Evolutionary conservation across 1,140 invertebrate genomes (phyloP).

Genomic region (Drosophila sproati): DNA sequence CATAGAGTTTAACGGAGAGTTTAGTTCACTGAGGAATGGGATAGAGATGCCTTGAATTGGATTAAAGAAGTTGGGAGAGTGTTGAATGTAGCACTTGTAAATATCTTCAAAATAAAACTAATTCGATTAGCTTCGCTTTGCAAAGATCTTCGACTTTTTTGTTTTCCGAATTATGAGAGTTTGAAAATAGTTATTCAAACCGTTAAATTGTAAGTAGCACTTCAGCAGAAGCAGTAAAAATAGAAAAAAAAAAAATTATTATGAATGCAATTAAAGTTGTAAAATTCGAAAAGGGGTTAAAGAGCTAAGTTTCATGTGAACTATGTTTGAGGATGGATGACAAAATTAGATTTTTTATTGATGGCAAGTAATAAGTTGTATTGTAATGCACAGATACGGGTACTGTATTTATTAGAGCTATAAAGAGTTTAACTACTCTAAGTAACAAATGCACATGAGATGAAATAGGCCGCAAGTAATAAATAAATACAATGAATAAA

Average conservation of each 20-base stretch:
- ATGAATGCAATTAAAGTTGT: no score
- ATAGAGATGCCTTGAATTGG: neutral
- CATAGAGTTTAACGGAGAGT: neutral
- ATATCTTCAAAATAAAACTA: no score
- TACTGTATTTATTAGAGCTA: neutral
- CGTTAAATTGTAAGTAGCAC: no score
- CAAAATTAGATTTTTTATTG: neutral
- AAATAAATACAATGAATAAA: neutral
- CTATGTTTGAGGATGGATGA: neutral
- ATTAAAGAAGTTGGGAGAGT: no score
- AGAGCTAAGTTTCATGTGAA: neutral
- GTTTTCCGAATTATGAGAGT: no score
- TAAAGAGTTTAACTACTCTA: neutral
- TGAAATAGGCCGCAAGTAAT: neutral
- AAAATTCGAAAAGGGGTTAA: no score
- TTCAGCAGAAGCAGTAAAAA: no score
- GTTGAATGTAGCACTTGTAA: no score
- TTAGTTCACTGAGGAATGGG: neutral
- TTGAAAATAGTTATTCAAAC: no score
- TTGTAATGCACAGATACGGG: neutral
- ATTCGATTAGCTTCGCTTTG: no score
- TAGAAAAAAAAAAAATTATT: no score
- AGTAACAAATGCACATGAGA: neutral
- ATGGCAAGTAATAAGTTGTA: neutral
- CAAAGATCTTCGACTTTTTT: no score